phyloP scores from a whole-genome alignment of 2,113 vertebrate genomes.

The Gadus chalcogrammus region DNA sequence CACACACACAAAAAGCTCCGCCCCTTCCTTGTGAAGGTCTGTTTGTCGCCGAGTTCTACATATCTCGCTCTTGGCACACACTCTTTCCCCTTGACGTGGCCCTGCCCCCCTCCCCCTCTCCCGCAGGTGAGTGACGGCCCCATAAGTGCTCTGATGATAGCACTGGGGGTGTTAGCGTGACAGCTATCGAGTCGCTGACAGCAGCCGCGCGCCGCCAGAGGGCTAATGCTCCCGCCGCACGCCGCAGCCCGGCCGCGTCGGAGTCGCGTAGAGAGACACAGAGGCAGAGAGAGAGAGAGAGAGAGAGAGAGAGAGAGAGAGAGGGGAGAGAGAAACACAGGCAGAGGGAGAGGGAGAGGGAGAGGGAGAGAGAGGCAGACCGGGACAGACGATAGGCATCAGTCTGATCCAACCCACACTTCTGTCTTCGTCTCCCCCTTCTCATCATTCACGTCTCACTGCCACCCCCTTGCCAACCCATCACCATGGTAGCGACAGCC shows the following conservation, averaged over 20 bases:
- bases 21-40: slow-evolving; percentile 32
- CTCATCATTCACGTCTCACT: slow-evolving; percentile 13
- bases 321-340: not conserved
- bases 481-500: slow-evolving; percentile 40
- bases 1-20: slow-evolving; percentile 9
- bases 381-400: slow-evolving; percentile 41
- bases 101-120: slow-evolving; percentile 36
- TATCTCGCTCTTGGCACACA: slow-evolving; percentile 60
- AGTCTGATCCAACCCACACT: not conserved
- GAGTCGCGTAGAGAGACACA: not conserved
- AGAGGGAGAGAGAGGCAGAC: slow-evolving; percentile 10
- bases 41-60: slow-evolving; percentile 38
- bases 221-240: slow-evolving; percentile 45
- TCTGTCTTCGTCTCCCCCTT: slow-evolving; percentile 14
- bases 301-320: too few relatives aligned
- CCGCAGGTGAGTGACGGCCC: slow-evolving; percentile 71
- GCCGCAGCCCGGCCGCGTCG: slow-evolving; percentile 22
- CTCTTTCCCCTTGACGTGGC: slow-evolving; percentile 36
- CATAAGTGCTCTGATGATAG: slow-evolving; percentile 75
- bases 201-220: slow-evolving; percentile 47
- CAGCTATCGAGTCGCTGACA: slow-evolving; percentile 64
- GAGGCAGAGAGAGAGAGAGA: slow-evolving; percentile 10
- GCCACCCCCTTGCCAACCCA: slow-evolving; percentile 35
- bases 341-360: slow-evolving; percentile 15
- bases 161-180: slow-evolving; percentile 68